phyloP scores from a whole-genome alignment of 2,113 vertebrate species.

The Grallaria varia region DNA sequence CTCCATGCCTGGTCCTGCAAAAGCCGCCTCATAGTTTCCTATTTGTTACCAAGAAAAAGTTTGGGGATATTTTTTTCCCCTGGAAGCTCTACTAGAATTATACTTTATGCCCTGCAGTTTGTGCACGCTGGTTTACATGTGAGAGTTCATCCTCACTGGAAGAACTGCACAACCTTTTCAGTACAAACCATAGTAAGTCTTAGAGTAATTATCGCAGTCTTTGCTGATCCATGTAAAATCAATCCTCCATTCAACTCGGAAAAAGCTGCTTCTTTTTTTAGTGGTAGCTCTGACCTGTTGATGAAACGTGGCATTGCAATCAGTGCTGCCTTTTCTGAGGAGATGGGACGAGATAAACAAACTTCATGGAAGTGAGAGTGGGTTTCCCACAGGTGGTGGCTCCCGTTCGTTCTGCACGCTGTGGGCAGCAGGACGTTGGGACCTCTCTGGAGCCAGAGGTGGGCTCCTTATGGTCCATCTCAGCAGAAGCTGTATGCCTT shows the following conservation, averaged over 20 bases:
- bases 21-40: not conserved
- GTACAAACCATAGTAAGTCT: not conserved
- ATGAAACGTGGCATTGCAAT: rapidly evolving
- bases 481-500: not conserved
- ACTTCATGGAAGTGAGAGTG: rapidly evolving
- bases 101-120: not conserved
- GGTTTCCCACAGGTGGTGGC: not conserved
- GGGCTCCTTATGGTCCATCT: rapidly evolving
- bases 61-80: not conserved
- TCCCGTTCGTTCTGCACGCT: not conserved
- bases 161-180: not conserved
- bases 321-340: not conserved
- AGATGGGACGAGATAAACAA: not conserved
- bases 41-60: not conserved
- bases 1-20: not conserved
- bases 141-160: not conserved
- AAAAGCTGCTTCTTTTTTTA: not conserved
- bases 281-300: not conserved
- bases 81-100: not conserved
- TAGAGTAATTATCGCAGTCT: not conserved
- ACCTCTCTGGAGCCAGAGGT: not conserved
- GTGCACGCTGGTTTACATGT: not conserved
- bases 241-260: not conserved
- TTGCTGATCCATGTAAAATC: not conserved
- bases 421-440: rapidly evolving